These are phyloP conservation scores for Lepidiolamprologus cunningtoni DNA, from an alignment of 2,113 vertebrate species.

Conservation along the genomic window DNA sequence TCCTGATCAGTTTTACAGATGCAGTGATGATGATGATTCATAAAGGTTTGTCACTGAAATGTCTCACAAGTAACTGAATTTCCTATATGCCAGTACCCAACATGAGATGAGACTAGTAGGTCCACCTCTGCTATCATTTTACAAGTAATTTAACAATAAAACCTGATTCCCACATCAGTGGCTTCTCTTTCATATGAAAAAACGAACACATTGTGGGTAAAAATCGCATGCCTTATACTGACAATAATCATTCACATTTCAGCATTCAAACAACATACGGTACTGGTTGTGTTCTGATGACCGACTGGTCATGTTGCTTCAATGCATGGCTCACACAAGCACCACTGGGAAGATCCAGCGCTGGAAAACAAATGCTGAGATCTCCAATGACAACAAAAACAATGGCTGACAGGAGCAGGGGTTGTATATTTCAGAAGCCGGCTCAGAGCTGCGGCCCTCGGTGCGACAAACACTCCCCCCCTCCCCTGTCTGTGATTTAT, in stretches of 20 bases:
- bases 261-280: neutral
- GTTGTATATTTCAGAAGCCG: neutral
- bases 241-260: neutral
- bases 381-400: constrained; percentile 68
- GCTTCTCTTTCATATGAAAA: neutral
- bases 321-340: neutral
- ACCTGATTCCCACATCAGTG: neutral
- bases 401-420: constrained; percentile 55
- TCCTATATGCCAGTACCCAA: neutral
- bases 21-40: neutral
- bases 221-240: neutral
- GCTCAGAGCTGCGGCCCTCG: neutral
- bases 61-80: neutral
- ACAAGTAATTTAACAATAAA: neutral
- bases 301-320: neutral
- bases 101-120: neutral
- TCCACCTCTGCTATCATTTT: neutral
- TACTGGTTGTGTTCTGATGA: neutral
- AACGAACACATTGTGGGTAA: neutral
- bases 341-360: neutral
- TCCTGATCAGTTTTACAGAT: neutral
- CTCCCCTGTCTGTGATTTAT: neutral
- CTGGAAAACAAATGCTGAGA: constrained; percentile 7
- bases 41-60: neutral
- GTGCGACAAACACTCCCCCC: neutral